A percentile compares a stretch with the other conserved stretches of the same genome.
Evolutionary conservation across 2,113 vertebrate species (phyloP).

Genomic region (Larimichthys polyactis): DNA sequence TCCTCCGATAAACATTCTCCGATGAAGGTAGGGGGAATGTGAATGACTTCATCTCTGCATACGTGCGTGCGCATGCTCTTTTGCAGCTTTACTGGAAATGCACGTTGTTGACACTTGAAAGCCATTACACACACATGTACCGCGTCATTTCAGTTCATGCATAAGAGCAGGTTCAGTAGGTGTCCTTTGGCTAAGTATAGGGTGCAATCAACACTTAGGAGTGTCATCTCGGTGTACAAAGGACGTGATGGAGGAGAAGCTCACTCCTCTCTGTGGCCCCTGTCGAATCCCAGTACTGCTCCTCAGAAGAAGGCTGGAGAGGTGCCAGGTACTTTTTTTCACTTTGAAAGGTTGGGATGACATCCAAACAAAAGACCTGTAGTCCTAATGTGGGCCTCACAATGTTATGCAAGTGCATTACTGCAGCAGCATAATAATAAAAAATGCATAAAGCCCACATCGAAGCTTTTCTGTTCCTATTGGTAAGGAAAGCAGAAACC

Average conservation of each 20-base stretch:
- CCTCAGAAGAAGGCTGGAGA: conserved; percentile 58
- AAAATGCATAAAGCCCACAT: conserved; percentile 62
- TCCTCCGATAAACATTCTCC: neutral
- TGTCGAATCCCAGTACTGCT: conserved; percentile 43
- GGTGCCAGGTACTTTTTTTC: conserved; percentile 71
- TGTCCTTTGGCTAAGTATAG: conserved; percentile 6
- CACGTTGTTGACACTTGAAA: conserved; percentile 45
- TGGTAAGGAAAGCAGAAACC: conserved; percentile 58
- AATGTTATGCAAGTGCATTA: conserved; percentile 76
- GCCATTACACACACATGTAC: conserved; percentile 21
- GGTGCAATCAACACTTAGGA: conserved; percentile 28
- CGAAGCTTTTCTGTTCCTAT: conserved; percentile 56
- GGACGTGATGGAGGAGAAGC: conserved; percentile 37
- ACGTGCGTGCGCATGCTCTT: neutral
- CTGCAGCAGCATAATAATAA: conserved; percentile 57
- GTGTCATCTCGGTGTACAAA: conserved; percentile 37
- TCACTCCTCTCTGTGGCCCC: conserved; percentile 4
- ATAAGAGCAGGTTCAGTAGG: conserved; percentile 16
- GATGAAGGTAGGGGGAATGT: conserved; percentile 10
- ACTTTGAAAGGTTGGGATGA: conserved; percentile 70
- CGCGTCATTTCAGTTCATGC: conserved; percentile 23
- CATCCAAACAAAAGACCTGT: conserved; percentile 74
- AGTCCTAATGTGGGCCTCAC: conserved; percentile 70
- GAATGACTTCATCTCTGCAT: conserved; percentile 21
- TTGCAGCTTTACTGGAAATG: conserved; percentile 7